Evolutionary conservation across 2,113 vertebrate genomes (phyloP), one percentile per base, ranked within the genome.

Genomic region (Hydrolagus affinis): DNA sequence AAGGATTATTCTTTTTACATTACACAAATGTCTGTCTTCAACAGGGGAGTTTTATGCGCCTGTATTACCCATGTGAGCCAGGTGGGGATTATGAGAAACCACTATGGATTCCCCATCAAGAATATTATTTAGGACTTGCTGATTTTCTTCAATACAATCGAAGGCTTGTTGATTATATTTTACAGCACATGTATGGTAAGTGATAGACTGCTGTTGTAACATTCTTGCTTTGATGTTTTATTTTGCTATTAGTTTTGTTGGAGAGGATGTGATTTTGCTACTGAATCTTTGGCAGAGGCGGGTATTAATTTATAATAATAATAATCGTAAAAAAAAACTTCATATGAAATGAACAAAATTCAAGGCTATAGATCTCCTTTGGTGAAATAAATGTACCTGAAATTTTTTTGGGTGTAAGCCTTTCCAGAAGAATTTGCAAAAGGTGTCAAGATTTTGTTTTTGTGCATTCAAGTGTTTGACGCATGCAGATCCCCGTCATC

Each of bases 91-190:
- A 86, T 0, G 90, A 93, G 70, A 92, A 92, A n/a, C 95, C 96
- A 0, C 66, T 89, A 11, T 99, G 97, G 97, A 94, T 99, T 77
- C 97, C 97, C 0, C 91, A 91, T 70, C 92, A 87, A 69, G 96
- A 98, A 85, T 99, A 99, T 88, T 98, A 97, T 69, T 89, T 86
- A 0, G 98, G 98, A 17, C 92, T 99, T 30, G 95, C 93, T 25
- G 95, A 96, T 90, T 96, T 96, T 90, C 93, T 99, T 88, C 96
- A 96, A 76, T 88, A 94, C 85, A 95, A 93, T 88, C 88, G 93
- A 85, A n/a, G 87, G 23, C 7, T 97, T 83, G 93, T 93, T 87
- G 91, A 95, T 90, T 90, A 85, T 83, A 91, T 94, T 90, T 94
- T 96, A 87, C 91, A 86, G 69, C 90, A 93, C 77, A 90, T 96